Evolutionary conservation across 2,113 vertebrate species (phyloP), one percentile per base, ranked within the genome.

Genomic region (Crotophaga sulcirostris): DNA sequence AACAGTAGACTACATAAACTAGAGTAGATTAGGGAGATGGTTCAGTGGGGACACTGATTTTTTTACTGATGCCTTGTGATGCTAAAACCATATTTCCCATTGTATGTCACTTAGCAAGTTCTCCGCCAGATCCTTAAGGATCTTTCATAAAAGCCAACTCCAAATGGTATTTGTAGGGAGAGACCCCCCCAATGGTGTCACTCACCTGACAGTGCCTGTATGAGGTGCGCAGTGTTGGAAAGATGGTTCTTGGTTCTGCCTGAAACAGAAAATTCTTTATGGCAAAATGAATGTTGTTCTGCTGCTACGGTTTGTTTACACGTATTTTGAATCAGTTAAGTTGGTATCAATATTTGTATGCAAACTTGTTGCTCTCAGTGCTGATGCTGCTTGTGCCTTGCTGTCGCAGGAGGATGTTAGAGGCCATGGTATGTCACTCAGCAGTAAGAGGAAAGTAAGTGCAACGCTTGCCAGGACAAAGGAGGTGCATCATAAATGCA

Each of bases 111-210:
- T 79, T 45, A 23, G 60, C 11, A 64, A 49, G n/a, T 40, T 66
- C 51, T 59, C 45, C 51, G 34, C 10, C 19, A 34, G 31, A 7
- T 68, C 45, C 49, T 68, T 47, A 13, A 62, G 9, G 51, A 18
- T 44, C n/a, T 82, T 42, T 23, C 42, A 14, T 7, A 83, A 56
- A 73, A 87, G n/a, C 31, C 64, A 47, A 1, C 16, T 51, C 36
- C 66, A 51, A 16, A 5, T 5, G 31, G 4, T 12, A 1, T 0
- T 4, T 23, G 38, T 25, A 47, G 52, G 29, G 34, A 66, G 45
- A 86, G 59, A 21, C 16, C 44, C 29, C 29, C n/a, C 17, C 44
- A 24, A 28, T 66, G 59, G 25, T 54, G 56, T 66, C 55, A 6
- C 52, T 64, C 62, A n/a, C 31, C 38, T 64, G 72, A 14, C 51